A percentile compares a stretch with the other conserved stretches of the same genome.
Conservation (phyloP, 2,113 vertebrate genomes). For the Edolisoma coerulescens region DNA sequence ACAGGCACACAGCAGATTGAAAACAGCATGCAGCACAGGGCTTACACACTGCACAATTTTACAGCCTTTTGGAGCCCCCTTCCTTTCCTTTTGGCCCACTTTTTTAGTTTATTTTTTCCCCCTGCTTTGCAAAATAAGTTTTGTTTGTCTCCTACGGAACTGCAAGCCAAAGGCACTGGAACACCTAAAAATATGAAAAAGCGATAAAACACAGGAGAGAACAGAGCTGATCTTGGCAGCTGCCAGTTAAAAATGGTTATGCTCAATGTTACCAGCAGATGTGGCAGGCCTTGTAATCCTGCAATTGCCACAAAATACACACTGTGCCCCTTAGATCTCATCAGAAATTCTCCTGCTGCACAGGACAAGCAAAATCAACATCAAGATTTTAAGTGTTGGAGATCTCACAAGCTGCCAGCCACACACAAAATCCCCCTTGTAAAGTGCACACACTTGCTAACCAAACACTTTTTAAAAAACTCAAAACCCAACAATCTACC, state of each 20-base stretch:
- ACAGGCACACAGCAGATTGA: slow-evolving; percentile 84
- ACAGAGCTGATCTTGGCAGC: not conserved
- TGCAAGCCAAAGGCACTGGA: slow-evolving; percentile 48
- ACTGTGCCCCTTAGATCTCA: not conserved
- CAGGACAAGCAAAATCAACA: not conserved
- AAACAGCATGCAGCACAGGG: slow-evolving; percentile 80
- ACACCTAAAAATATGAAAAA: slow-evolving; percentile 7
- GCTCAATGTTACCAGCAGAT: not conserved
- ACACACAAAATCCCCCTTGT: not conserved
- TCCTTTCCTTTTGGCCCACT: slow-evolving; percentile 35
- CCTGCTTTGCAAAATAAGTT: slow-evolving; percentile 67
- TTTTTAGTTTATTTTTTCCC: not conserved
- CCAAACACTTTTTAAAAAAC: not conserved
- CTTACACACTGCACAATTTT: slow-evolving; percentile 75
- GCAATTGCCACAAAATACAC: not conserved
- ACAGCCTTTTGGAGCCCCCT: slow-evolving; percentile 76
- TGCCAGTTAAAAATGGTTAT: not conserved
- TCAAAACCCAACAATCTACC: not conserved
- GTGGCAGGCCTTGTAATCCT: not conserved
- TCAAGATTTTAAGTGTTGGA: not conserved
- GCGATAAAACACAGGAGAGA: not conserved
- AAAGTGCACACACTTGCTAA: not conserved
- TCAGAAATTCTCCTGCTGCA: not conserved
- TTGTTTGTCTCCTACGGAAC: slow-evolving; percentile 58
- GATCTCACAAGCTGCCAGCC: not conserved